These are phyloP conservation scores for Leptura quadrifasciata DNA, from an alignment of 2,888 invertebrate genomes.

Conservation along the genomic window DNA sequence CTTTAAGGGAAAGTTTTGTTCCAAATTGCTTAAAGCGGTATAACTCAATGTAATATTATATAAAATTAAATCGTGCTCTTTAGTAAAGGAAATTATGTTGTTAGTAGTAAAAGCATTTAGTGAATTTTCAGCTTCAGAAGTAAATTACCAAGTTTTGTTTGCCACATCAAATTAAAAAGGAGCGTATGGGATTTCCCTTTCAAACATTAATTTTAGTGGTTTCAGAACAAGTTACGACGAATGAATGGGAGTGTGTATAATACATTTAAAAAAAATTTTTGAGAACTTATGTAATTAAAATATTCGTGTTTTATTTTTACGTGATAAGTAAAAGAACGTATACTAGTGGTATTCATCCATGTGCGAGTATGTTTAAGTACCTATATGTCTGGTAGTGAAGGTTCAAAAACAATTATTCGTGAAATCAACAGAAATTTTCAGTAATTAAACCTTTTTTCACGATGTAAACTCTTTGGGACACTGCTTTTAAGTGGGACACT, in stretches of 20 bases:
- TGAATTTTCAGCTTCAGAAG: constrained; percentile 25
- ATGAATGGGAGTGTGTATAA: background rate
- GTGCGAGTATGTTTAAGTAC: no score
- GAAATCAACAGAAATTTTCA: no score
- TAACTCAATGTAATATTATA: constrained; percentile 40
- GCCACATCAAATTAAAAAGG: constrained; percentile 11
- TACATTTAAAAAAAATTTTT: background rate
- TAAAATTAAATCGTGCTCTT: constrained; percentile 36
- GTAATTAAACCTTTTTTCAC: no score
- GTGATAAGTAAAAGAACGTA: no score
- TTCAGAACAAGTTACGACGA: background rate
- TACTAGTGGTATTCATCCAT: no score
- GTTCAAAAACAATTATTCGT: no score
- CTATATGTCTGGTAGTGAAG: no score
- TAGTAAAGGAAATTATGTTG: constrained; percentile 37
- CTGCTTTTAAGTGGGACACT: no score
- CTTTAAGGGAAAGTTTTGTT: constrained; percentile 29
- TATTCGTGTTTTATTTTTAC: no score
- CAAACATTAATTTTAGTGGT: constrained; percentile 1
- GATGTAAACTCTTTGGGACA: no score
- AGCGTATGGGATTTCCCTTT: background rate
- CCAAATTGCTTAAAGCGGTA: constrained; percentile 36
- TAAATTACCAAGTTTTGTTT: constrained; percentile 26
- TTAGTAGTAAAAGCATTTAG: constrained; percentile 38
- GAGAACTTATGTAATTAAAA: background rate